phyloP scores from a whole-genome alignment of 2,888 invertebrate species.

The Metalampra italica region DNA sequence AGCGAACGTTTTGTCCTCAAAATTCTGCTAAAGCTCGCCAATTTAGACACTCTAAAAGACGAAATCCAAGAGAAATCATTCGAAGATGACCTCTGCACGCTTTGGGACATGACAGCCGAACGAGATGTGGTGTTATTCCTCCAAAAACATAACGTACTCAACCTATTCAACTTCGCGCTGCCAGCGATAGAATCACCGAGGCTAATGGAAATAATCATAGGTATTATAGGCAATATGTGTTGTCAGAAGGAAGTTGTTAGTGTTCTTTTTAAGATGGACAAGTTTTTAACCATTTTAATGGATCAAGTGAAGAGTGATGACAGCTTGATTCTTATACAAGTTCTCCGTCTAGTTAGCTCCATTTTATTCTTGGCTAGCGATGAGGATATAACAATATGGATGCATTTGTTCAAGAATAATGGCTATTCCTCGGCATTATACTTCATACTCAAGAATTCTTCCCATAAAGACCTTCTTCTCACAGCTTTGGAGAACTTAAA shows the following conservation, averaged over 20 bases:
- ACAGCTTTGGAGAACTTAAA: slow-evolving; percentile 80
- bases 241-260: slow-evolving; percentile 81
- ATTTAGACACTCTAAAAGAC: slow-evolving; percentile 67
- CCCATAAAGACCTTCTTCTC: slow-evolving; percentile 79
- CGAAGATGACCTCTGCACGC: slow-evolving; percentile 85
- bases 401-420: slow-evolving; percentile 62
- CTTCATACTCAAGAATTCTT: slow-evolving; percentile 87
- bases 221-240: slow-evolving; percentile 91
- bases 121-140: slow-evolving; percentile 85
- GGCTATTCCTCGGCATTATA: slow-evolving; percentile 79
- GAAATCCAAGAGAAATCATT: slow-evolving; percentile 79
- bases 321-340: slow-evolving; percentile 84
- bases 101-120: slow-evolving; percentile 93
- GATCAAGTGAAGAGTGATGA: slow-evolving; percentile 81
- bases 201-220: slow-evolving; percentile 88
- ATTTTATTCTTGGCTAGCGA: slow-evolving; percentile 62
- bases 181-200: slow-evolving; percentile 79
- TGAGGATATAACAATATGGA: slow-evolving; percentile 64
- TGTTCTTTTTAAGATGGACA: slow-evolving; percentile 75
- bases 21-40: slow-evolving; percentile 81
- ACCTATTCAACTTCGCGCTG: slow-evolving; percentile 79
- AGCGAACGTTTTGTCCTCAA: slow-evolving; percentile 86
- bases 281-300: slow-evolving; percentile 77
- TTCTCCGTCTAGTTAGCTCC: slow-evolving; percentile 83
- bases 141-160: slow-evolving; percentile 82